Evolutionary conservation across 2,113 vertebrate species (phyloP).

Genomic region (Callionymus lyra): DNA sequence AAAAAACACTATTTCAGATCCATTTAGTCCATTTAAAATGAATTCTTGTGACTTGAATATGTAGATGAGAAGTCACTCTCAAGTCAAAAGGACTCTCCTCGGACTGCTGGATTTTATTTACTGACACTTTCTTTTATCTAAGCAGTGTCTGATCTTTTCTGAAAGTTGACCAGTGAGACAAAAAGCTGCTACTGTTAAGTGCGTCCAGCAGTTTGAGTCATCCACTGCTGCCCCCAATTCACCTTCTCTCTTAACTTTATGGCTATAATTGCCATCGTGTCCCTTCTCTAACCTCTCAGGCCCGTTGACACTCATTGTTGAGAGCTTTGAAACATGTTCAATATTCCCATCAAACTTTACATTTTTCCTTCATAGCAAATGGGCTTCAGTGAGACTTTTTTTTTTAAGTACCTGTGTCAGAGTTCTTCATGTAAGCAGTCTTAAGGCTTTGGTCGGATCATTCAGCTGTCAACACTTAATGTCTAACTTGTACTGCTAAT

Average conservation of each 20-base stretch:
- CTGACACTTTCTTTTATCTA: constrained; percentile 38
- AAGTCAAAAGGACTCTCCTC: no score
- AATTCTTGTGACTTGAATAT: no score
- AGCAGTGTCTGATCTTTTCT: constrained; percentile 36
- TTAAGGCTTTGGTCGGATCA: constrained; percentile 20
- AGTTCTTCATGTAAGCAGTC: constrained; percentile 39
- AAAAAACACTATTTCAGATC: no score
- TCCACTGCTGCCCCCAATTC: constrained; percentile 53
- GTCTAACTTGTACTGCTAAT: constrained; percentile 37
- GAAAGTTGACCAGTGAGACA: constrained; percentile 43
- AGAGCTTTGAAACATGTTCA: constrained; percentile 36
- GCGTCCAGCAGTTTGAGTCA: constrained; percentile 53
- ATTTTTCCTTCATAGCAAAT: constrained; percentile 1
- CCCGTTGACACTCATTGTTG: constrained; percentile 19
- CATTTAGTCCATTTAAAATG: no score
- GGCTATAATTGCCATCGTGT: constrained; percentile 54
- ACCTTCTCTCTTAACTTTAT: constrained; percentile 60
- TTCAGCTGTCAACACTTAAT: constrained; percentile 32
- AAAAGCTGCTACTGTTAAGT: constrained; percentile 62
- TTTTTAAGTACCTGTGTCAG: constrained; percentile 37
- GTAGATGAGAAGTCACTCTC: no score
- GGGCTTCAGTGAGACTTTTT: constrained; percentile 17
- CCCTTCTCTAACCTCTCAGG: constrained; percentile 34
- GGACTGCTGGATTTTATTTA: constrained; percentile 25
- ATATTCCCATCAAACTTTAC: constrained; percentile 45